Conservation (phyloP, 2,888 invertebrate species). For the Sialis lutaria region DNA sequence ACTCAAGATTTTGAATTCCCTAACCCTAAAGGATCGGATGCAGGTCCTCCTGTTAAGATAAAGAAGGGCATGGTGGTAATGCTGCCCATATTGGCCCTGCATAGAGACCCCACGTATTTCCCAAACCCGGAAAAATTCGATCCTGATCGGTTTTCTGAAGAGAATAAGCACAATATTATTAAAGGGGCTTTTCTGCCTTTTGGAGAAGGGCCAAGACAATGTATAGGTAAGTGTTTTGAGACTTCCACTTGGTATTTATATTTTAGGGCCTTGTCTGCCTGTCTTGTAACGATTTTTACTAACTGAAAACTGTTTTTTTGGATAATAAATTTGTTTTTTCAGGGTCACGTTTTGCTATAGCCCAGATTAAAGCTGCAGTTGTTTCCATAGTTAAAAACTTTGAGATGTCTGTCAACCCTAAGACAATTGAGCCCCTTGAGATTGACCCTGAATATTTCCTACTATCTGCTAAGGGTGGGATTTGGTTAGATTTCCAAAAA, state of each 20-base stretch:
- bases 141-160: conserved; percentile 14
- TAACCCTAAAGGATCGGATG: conserved; percentile 12
- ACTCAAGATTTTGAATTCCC: conserved; percentile 12
- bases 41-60: conserved; percentile 13
- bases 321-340: background rate
- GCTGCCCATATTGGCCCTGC: conserved; percentile 15
- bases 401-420: conserved; percentile 18
- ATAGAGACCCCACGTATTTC: conserved; percentile 12
- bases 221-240: conserved; percentile 13
- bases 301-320: no score
- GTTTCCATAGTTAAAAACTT: conserved; percentile 19
- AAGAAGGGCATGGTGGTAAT: conserved; percentile 13
- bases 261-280: background rate
- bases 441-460: conserved; percentile 13
- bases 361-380: conserved; percentile 22
- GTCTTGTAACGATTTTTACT: no score
- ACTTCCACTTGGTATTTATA: background rate
- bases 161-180: conserved; percentile 14
- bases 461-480: conserved; percentile 15
- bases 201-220: conserved; percentile 17
- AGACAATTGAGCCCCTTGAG: conserved; percentile 16
- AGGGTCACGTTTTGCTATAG: conserved; percentile 14
- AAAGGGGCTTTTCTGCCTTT: conserved; percentile 16
- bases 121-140: conserved; percentile 11
- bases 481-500: conserved; percentile 16